Evolutionary conservation across 2,888 invertebrate species (phyloP).

Genomic region (Pherbina coryleti): DNA sequence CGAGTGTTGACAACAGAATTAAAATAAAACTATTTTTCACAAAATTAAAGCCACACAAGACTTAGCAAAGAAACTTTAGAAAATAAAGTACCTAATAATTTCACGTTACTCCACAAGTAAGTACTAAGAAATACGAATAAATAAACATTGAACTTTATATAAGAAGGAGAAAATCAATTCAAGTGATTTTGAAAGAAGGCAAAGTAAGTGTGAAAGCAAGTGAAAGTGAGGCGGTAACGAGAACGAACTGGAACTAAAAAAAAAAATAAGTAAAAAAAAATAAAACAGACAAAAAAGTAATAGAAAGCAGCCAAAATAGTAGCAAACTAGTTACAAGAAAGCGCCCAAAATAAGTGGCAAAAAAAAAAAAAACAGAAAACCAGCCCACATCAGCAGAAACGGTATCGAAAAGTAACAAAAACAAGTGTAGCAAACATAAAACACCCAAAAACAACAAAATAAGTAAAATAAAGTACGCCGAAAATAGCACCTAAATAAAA

Average conservation of each 20-base stretch:
- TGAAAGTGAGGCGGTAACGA: background rate
- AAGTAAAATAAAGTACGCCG: background rate
- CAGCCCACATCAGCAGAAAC: too few relatives aligned
- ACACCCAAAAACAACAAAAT: background rate
- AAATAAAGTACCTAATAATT: background rate
- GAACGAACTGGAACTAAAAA: too few relatives aligned
- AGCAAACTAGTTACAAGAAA: background rate
- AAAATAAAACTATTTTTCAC: too few relatives aligned
- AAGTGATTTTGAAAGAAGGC: constrained; percentile 11
- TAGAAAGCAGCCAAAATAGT: background rate
- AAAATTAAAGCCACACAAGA: background rate
- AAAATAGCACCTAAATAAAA: background rate
- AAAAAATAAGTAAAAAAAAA: background rate
- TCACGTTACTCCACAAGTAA: background rate
- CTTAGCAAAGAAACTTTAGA: background rate
- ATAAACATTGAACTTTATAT: background rate
- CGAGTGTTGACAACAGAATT: too few relatives aligned
- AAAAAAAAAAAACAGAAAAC: background rate
- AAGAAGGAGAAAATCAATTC: constrained; percentile 1
- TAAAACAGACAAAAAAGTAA: background rate
- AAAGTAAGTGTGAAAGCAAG: background rate
- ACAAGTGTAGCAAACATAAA: background rate
- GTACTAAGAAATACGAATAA: background rate
- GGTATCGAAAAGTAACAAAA: background rate
- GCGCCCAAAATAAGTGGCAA: background rate